Conservation (phyloP, 2,113 vertebrate species). For the Neogobius melanostomus region DNA sequence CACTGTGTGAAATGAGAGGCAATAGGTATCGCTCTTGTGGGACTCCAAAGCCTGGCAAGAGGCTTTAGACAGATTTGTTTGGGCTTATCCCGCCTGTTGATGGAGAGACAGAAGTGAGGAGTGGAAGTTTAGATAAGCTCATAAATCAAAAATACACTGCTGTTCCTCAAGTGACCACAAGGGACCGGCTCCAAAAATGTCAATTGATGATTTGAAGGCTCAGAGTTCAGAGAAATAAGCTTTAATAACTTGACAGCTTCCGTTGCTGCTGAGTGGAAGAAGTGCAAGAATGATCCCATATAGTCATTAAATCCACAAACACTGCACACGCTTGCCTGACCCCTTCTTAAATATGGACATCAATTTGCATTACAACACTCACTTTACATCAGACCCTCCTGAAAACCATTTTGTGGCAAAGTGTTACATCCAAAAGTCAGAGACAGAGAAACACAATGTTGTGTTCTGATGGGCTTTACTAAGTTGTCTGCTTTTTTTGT, state of each 20-base stretch:
- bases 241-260: background rate
- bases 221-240: background rate
- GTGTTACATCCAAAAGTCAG: background rate
- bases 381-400: background rate
- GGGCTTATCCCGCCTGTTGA: constrained; percentile 43
- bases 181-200: background rate
- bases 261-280: no score
- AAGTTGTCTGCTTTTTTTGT: background rate
- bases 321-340: no score
- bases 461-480: background rate
- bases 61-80: constrained; percentile 56
- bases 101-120: constrained; percentile 31
- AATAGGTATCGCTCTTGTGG: constrained; percentile 44
- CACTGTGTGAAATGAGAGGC: constrained; percentile 33
- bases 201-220: constrained; percentile 1
- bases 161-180: background rate
- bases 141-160: background rate
- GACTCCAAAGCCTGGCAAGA: constrained; percentile 25
- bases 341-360: background rate
- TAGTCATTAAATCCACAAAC: background rate
- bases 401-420: background rate
- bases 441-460: background rate
- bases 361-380: background rate
- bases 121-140: constrained; percentile 13
- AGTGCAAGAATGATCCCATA: background rate